A percentile compares a stretch with the other conserved stretches of the same genome.
phyloP scores from a whole-genome alignment of 1,140 invertebrate species.

The Cylas formicarius region DNA sequence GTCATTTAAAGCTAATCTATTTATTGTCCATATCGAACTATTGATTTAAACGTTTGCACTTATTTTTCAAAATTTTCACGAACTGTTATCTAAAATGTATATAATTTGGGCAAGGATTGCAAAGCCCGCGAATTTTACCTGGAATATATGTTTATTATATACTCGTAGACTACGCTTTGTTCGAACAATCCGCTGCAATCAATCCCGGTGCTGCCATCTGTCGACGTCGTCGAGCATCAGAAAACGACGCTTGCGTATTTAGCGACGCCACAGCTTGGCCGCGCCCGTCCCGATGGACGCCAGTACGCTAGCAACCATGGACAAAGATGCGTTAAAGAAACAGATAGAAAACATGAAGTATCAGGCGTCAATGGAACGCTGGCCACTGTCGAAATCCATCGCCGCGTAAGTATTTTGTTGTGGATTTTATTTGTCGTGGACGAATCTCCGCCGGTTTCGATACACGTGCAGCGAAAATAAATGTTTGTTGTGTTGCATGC shows the following conservation, averaged over 20 bases:
- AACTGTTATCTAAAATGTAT: too few relatives aligned
- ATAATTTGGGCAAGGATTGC: too few relatives aligned
- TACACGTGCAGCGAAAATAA: too few relatives aligned
- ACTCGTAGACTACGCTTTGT: too few relatives aligned
- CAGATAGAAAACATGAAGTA: conserved; percentile 97
- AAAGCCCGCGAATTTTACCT: too few relatives aligned
- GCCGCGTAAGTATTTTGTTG: conserved; percentile 78
- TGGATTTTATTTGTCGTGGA: too few relatives aligned
- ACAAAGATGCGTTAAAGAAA: conserved; percentile 93
- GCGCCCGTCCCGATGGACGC: conserved; percentile 42
- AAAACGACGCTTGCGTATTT: conserved; percentile 36
- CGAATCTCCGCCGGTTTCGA: background rate
- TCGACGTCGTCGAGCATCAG: conserved; percentile 2
- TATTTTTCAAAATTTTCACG: too few relatives aligned
- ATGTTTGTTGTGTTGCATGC: too few relatives aligned
- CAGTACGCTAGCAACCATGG: conserved; percentile 89
- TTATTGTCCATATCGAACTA: too few relatives aligned
- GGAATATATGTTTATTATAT: too few relatives aligned
- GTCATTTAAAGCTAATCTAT: too few relatives aligned
- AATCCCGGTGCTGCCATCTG: conserved; percentile 13
- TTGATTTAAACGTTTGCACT: too few relatives aligned
- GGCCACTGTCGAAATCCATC: conserved; percentile 89
- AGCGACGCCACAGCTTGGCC: conserved; percentile 27
- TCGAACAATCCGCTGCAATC: background rate
- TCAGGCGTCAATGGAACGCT: conserved; percentile 91